Conservation (phyloP, 2,888 invertebrate species). For the Lingula anatina region DNA sequence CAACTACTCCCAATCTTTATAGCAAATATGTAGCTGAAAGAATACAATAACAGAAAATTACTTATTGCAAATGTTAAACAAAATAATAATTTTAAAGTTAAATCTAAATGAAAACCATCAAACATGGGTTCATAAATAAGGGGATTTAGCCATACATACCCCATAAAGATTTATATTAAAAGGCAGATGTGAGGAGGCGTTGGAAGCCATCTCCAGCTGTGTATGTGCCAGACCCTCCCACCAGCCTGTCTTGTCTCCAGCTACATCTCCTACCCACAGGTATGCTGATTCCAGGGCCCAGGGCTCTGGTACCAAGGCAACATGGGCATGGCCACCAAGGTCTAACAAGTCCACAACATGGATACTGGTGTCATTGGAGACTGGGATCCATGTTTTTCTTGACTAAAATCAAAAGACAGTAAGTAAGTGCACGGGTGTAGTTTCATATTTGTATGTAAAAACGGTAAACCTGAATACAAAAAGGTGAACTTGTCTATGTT, state of each 20-base stretch:
- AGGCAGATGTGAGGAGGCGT: conserved; percentile 21
- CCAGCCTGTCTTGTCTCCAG: conserved; percentile 29
- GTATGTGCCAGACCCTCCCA: conserved; percentile 25
- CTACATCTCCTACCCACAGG: conserved; percentile 16
- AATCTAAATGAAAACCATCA: no score
- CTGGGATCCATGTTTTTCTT: conserved; percentile 21
- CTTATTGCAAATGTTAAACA: no score
- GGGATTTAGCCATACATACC: no score
- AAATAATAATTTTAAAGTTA: no score
- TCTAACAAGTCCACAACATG: conserved; percentile 24
- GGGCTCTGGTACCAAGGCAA: conserved; percentile 24
- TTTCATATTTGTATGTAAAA: no score
- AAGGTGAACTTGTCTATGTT: no score
- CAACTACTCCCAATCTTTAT: no score
- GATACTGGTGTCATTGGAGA: conserved; percentile 18
- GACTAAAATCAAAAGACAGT: conserved; percentile 11
- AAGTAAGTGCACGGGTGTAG: no score
- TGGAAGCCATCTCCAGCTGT: conserved; percentile 30
- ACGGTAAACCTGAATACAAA: no score
- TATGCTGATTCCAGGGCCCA: conserved; percentile 11
- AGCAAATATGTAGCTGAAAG: no score
- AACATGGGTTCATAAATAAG: no score
- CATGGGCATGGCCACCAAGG: conserved; percentile 27
- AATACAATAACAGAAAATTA: no score
- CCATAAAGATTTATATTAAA: conserved; percentile 28